Evolutionary conservation across 1,140 invertebrate genomes (phyloP).

Genomic region (Oryzaephilus surinamensis): DNA sequence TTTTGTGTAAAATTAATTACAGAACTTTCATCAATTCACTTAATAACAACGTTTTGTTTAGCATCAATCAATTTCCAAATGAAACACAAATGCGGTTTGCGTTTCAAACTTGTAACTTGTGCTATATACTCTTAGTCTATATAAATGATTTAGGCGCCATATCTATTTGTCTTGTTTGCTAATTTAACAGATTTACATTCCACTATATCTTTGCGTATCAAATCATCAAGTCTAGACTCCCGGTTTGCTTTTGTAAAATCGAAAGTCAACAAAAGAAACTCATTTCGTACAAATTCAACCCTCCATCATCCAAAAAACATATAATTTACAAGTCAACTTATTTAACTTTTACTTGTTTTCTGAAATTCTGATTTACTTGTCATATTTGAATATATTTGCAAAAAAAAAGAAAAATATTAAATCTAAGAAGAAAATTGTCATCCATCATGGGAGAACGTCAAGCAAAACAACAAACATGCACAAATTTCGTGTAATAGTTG

Average conservation of each 20-base stretch:
- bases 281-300: constrained; percentile 16
- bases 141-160: constrained; percentile 11
- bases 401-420: too few species aligned
- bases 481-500: too few species aligned
- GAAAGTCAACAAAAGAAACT: constrained; percentile 20
- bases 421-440: too few species aligned
- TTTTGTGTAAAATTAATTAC: constrained; percentile 8
- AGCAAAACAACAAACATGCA: too few species aligned
- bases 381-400: too few species aligned
- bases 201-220: constrained; percentile 15
- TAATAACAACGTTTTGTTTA: constrained; percentile 2
- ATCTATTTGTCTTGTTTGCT: constrained; percentile 20
- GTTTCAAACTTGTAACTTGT: too few species aligned
- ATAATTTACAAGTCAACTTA: too few species aligned
- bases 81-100: constrained; percentile 9
- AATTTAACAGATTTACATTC: constrained; percentile 22
- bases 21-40: constrained; percentile 4
- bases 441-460: too few species aligned
- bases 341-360: too few species aligned
- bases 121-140: too few species aligned
- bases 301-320: too few species aligned
- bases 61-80: constrained; percentile 8
- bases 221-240: constrained; percentile 16
- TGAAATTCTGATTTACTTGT: too few species aligned
- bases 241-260: constrained; percentile 15